These are phyloP conservation scores for Sarcoramphus papa DNA, from an alignment of 2,797 vertebrate genomes.

Conservation along the genomic window DNA sequence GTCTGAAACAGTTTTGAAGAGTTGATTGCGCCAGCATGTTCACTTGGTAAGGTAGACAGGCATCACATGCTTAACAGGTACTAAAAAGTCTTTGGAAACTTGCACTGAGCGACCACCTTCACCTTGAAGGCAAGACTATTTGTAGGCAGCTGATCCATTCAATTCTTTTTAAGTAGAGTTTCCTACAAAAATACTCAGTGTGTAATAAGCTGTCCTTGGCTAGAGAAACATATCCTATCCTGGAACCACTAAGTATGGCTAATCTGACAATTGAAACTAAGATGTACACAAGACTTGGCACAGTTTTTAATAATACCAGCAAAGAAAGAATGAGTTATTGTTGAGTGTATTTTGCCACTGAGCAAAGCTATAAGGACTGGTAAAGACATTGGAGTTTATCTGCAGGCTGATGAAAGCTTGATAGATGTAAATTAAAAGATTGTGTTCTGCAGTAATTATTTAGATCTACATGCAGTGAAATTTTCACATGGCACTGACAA, in stretches of 20 bases:
- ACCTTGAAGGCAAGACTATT: not conserved
- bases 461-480: not conserved
- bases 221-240: not conserved
- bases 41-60: not conserved
- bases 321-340: not conserved
- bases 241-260: not conserved
- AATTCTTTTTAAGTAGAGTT: not conserved
- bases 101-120: not conserved
- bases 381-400: not conserved
- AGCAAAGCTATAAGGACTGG: not conserved
- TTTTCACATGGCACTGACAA: not conserved
- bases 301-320: not conserved
- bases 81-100: not conserved
- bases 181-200: not conserved
- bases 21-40: not conserved
- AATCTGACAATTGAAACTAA: not conserved
- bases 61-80: not conserved
- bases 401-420: not conserved
- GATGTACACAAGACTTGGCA: not conserved
- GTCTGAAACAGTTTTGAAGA: not conserved
- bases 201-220: not conserved
- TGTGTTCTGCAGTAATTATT: not conserved
- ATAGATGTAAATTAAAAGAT: not conserved
- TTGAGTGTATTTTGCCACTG: not conserved
- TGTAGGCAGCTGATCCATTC: not conserved